Evolutionary conservation across 2,797 vertebrate genomes (phyloP).

Genomic region (Lutjanus campechanus): DNA sequence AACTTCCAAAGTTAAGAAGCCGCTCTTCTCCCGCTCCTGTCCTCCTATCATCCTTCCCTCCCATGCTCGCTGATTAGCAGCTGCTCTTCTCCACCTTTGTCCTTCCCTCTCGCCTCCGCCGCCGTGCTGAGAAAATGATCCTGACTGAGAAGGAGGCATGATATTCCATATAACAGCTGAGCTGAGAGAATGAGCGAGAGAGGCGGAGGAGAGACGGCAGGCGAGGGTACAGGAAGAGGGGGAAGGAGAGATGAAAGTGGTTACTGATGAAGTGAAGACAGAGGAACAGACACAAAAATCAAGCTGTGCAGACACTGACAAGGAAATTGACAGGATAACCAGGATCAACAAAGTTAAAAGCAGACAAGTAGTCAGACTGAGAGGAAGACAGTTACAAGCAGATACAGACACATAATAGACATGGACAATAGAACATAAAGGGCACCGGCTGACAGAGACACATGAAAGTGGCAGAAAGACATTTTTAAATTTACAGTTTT

Average conservation of each 20-base stretch:
- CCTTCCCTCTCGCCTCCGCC: constrained; percentile 8
- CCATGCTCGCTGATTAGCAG: constrained; percentile 57
- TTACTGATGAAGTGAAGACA: constrained; percentile 22
- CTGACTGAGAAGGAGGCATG: constrained; percentile 25
- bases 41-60: constrained; percentile 32
- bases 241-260: constrained; percentile 11
- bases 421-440: constrained; percentile 16
- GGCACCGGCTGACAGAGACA: constrained; percentile 6
- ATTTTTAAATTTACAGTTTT: constrained; percentile 10
- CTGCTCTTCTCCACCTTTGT: constrained; percentile 46
- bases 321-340: constrained; percentile 27
- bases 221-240: neutral
- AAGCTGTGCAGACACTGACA: constrained; percentile 29
- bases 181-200: constrained; percentile 2
- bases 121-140: constrained; percentile 38
- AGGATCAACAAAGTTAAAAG: constrained; percentile 34
- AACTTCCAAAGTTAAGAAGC: constrained; percentile 54
- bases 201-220: constrained; percentile 2
- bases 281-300: constrained; percentile 17
- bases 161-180: constrained; percentile 42
- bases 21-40: constrained; percentile 14
- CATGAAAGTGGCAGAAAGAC: neutral
- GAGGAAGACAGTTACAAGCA: constrained; percentile 22
- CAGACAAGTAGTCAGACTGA: constrained; percentile 18
- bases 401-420: constrained; percentile 19